A percentile compares a stretch with the other conserved stretches of the same genome.
phyloP scores from a whole-genome alignment of 2,888 invertebrate species.

The Agriopis leucophaearia region DNA sequence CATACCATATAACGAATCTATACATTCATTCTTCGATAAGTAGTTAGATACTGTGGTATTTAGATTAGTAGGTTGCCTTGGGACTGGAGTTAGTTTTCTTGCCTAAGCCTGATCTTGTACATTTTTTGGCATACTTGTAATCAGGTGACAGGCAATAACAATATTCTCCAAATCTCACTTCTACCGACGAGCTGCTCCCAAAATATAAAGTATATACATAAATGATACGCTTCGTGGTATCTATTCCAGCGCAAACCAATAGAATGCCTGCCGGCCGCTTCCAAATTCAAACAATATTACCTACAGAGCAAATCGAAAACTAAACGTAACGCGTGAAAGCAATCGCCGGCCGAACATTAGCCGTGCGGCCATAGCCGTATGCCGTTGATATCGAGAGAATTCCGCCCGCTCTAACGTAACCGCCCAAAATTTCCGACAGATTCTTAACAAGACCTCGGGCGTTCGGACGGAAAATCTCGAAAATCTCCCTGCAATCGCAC shows the following conservation, averaged over 20 bases:
- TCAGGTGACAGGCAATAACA: background rate
- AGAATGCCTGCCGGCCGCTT: conserved; percentile 32
- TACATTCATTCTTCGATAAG: too few relatives aligned
- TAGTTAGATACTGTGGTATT: too few relatives aligned
- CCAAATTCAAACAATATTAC: conserved; percentile 42
- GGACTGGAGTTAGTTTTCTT: background rate
- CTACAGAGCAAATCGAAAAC: conserved; percentile 44
- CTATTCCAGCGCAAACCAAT: conserved; percentile 24
- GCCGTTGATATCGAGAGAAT: conserved; percentile 53
- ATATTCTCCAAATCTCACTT: too few relatives aligned
- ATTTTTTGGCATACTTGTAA: too few relatives aligned
- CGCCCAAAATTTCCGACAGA: conserved; percentile 70
- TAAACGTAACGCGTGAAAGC: conserved; percentile 46
- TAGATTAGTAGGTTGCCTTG: too few relatives aligned
- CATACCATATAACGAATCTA: too few relatives aligned
- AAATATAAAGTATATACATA: background rate
- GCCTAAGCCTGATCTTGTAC: background rate
- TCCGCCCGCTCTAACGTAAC: conserved; percentile 60
- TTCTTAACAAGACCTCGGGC: conserved; percentile 80
- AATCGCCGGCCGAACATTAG: conserved; percentile 49
- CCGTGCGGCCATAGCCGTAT: conserved; percentile 28
- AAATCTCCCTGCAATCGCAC: conserved; percentile 79
- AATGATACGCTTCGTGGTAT: conserved; percentile 1
- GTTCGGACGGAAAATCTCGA: conserved; percentile 77
- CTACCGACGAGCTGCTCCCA: background rate